A percentile compares a stretch with the other conserved stretches of the same genome.
Evolutionary conservation across 2,888 invertebrate genomes (phyloP).

Genomic region (Dolichomitus sp.): DNA sequence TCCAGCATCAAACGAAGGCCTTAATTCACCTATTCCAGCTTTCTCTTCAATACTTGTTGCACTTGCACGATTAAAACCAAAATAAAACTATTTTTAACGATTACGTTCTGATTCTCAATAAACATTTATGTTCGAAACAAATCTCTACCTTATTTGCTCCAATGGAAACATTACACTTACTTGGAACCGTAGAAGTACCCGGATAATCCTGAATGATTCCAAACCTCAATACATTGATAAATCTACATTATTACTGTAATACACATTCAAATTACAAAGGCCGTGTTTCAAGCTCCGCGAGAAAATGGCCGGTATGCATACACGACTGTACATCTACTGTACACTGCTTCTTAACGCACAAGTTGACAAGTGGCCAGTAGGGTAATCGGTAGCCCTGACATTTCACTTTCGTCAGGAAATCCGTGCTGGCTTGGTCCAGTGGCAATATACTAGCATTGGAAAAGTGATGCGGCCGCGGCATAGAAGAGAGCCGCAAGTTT

Average conservation of each 20-base stretch:
- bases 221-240: neutral
- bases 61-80: too few relatives aligned
- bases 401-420: conserved; percentile 41
- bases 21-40: too few relatives aligned
- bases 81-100: too few relatives aligned
- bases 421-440: conserved; percentile 14
- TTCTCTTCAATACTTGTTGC: too few relatives aligned
- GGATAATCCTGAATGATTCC: neutral
- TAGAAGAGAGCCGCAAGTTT: conserved; percentile 3
- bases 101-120: too few relatives aligned
- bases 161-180: too few relatives aligned
- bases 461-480: conserved; percentile 27
- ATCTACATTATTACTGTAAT: neutral
- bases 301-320: conserved; percentile 2
- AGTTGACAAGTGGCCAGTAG: conserved; percentile 46
- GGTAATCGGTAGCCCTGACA: conserved; percentile 52
- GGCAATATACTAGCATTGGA: conserved; percentile 14
- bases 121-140: too few relatives aligned
- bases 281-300: neutral
- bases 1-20: too few relatives aligned
- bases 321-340: neutral
- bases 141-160: too few relatives aligned
- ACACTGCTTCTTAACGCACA: conserved; percentile 3
- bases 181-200: too few relatives aligned
- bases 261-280: neutral